A percentile compares a stretch with the other conserved stretches of the same genome.
phyloP scores from a whole-genome alignment of 2,113 vertebrate species.

The Eleginops maclovinus region DNA sequence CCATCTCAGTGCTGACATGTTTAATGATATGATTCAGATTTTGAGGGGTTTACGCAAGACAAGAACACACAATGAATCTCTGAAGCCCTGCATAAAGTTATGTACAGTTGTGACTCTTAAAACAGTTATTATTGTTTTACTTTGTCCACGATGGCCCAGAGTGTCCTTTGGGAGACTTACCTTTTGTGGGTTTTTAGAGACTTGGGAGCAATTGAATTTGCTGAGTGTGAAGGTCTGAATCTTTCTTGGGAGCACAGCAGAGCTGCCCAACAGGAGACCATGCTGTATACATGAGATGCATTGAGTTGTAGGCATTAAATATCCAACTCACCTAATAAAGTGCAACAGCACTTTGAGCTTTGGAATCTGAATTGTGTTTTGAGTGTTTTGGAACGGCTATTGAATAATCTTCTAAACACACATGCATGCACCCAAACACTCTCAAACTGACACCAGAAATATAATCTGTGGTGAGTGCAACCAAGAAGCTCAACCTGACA shows the following conservation, averaged over 20 bases:
- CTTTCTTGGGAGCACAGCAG: slow-evolving; percentile 10
- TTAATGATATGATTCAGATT: slow-evolving; percentile 63
- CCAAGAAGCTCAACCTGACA: slow-evolving; percentile 49
- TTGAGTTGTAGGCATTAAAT: slow-evolving; percentile 15
- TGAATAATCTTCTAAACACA: slow-evolving; percentile 38
- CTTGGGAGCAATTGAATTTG: slow-evolving; percentile 23
- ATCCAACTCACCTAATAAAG: slow-evolving; percentile 35
- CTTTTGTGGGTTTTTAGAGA: slow-evolving; percentile 35
- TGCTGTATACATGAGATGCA: slow-evolving; percentile 3
- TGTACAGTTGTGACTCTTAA: slow-evolving; percentile 59
- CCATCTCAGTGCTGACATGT: slow-evolving; percentile 59
- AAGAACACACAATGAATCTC: slow-evolving; percentile 65
- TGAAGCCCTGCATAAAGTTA: slow-evolving; percentile 61
- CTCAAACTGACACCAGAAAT: slow-evolving; percentile 13
- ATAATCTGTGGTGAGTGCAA: slow-evolving; percentile 42
- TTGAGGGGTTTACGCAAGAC: slow-evolving; percentile 48
- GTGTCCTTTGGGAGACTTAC: too few species aligned
- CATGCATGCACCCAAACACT: slow-evolving; percentile 22
- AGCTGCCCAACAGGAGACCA: slow-evolving; percentile 6
- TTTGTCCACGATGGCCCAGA: too few species aligned
- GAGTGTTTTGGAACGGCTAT: slow-evolving; percentile 28
- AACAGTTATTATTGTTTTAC: slow-evolving; percentile 63
- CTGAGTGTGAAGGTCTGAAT: slow-evolving; percentile 45
- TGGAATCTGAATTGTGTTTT: slow-evolving; percentile 19
- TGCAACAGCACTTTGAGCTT: slow-evolving; percentile 10